phyloP scores from a whole-genome alignment of 2,113 vertebrate species.

The Chamaea fasciata region DNA sequence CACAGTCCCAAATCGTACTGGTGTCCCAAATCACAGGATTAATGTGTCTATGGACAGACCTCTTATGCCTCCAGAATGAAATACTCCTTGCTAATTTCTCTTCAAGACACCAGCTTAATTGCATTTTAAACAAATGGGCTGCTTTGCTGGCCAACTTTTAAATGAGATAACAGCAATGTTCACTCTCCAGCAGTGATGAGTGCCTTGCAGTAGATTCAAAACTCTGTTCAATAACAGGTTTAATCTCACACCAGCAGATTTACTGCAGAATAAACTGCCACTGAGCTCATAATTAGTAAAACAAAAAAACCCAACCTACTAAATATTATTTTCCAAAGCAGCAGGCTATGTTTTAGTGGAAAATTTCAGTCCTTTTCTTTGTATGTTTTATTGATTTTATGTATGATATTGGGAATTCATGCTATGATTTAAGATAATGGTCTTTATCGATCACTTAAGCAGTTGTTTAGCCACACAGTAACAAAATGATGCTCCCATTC shows the following conservation, averaged over 20 bases:
- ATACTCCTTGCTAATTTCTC: conserved; percentile 89
- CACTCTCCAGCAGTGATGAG: conserved; percentile 90
- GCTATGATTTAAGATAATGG: conserved; percentile 96
- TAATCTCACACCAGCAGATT: conserved; percentile 88
- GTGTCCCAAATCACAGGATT: conserved; percentile 85
- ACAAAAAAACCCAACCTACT: conserved; percentile 74
- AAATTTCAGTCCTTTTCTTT: conserved; percentile 83
- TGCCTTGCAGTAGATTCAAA: conserved; percentile 86
- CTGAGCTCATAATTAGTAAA: conserved; percentile 86
- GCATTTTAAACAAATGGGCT: conserved; percentile 94
- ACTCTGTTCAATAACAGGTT: conserved; percentile 88
- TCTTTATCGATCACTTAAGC: conserved; percentile 96
- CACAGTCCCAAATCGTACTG: conserved; percentile 57
- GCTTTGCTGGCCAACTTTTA: conserved; percentile 90
- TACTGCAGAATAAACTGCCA: conserved; percentile 84
- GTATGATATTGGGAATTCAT: conserved; percentile 92
- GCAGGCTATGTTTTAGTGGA: conserved; percentile 90
- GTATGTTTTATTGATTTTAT: conserved; percentile 92
- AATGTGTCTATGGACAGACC: conserved; percentile 84
- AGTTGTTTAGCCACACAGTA: conserved; percentile 92
- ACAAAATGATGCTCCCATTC: conserved; percentile 88
- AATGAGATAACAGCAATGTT: conserved; percentile 87
- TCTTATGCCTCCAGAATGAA: conserved; percentile 88
- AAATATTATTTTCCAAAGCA: conserved; percentile 91
- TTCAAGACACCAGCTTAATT: conserved; percentile 91